A percentile compares a stretch with the other conserved stretches of the same genome.
Conservation (phyloP, 2,797 vertebrate species). For the Coluber constrictor region DNA sequence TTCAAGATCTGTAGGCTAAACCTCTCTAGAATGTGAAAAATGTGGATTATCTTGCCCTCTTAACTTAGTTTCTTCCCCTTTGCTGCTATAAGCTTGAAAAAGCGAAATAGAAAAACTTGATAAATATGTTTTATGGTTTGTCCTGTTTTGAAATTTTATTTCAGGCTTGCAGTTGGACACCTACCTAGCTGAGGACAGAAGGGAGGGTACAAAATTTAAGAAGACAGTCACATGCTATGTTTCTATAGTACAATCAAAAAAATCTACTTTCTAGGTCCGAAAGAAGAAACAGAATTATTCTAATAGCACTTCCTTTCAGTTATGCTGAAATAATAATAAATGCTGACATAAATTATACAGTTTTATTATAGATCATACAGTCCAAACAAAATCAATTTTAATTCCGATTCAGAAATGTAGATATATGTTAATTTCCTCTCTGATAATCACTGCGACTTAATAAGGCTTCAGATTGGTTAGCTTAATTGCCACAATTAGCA, state of each 20-base stretch:
- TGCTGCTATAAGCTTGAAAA: not conserved
- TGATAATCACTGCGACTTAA: not conserved
- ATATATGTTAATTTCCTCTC: not conserved
- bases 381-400: not conserved
- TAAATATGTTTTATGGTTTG: not conserved
- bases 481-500: not conserved
- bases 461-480: not conserved
- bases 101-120: not conserved
- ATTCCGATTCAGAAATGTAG: not conserved
- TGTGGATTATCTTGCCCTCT: not conserved
- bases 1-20: not conserved
- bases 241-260: not conserved
- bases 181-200: not conserved
- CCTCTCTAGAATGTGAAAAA: not conserved
- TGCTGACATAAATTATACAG: not conserved
- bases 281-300: not conserved
- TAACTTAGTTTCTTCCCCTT: not conserved
- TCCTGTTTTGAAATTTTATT: not conserved
- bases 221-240: not conserved
- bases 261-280: not conserved
- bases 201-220: not conserved
- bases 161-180: not conserved
- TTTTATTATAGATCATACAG: not conserved
- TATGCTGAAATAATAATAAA: not conserved
- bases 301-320: not conserved